Evolutionary conservation across 1,140 invertebrate species (phyloP), one percentile per base, ranked within the genome.

Genomic region (Mamestra configurata): DNA sequence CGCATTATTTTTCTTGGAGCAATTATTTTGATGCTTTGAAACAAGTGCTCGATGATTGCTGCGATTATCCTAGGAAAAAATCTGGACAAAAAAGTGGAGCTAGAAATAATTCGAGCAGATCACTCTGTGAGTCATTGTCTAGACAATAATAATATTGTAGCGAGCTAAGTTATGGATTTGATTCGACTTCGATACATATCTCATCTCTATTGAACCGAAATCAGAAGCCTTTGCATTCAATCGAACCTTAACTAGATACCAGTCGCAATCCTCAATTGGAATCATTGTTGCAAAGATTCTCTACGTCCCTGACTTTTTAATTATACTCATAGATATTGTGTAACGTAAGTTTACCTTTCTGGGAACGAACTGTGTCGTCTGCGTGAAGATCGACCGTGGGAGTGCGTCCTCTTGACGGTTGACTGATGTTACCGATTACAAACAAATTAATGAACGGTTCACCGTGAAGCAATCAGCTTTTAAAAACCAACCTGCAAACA

Each of bases 351-450:
- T 46, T 79, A 84, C 80, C 81, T 82, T 81, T 73, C 57, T 83
- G 78, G 80, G 83, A 82, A 81, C 71, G 68, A 84, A 77, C 71
- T 70, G 68, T 46, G 78, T 81, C 80, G 79, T 86, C 83, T 85
- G 83, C 82, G 40, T 81, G 84, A 88, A 84, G 75, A 77, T 53
- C 22, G 43, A 77, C 81, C 90, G 89, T 92, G 91, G 90, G 91
- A 92, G 87, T 84, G 79, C 77, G 82, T 78, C 84, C 79, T 80
- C 82, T 88, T 88, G 86, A 92, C 86, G 89, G 70, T 91, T 92
- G 90, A 93, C 90, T 93, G 89, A 91, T 90, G 88, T 93, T 93
- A 91, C 90, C 84, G 86, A 92, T 90, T 86, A 87, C 85, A 88
- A 88, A 88, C 84, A 89, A 89, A 91, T 88, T 88, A 88, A 89